phyloP scores from a whole-genome alignment of 2,888 invertebrate species.

The Diarsia dahlii region DNA sequence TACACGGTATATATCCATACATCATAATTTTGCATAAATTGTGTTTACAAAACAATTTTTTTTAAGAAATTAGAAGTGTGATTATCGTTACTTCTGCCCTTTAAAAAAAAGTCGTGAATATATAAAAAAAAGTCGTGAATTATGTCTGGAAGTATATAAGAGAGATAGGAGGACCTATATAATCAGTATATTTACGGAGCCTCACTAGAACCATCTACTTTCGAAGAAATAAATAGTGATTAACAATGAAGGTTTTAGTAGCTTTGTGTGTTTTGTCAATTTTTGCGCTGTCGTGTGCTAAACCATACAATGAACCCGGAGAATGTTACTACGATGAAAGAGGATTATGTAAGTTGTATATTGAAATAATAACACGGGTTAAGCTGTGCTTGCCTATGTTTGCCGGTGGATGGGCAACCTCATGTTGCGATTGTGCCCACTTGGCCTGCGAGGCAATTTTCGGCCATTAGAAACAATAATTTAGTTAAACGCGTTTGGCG shows the following conservation, averaged over 20 bases:
- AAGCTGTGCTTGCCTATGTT: background rate
- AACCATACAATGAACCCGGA: background rate
- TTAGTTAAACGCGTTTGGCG: too few species aligned
- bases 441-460: too few species aligned
- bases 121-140: too few species aligned
- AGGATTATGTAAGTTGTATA: background rate
- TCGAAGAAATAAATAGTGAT: background rate
- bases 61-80: too few species aligned
- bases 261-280: background rate
- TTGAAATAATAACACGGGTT: background rate
- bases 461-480: too few species aligned
- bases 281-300: background rate
- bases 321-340: background rate
- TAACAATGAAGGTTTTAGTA: slow-evolving; percentile 10
- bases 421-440: too few species aligned
- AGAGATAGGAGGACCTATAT: background rate
- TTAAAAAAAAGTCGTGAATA: too few species aligned
- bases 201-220: background rate
- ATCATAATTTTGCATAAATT: too few species aligned
- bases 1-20: too few species aligned
- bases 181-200: background rate
- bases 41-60: too few species aligned
- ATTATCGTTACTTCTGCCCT: too few species aligned
- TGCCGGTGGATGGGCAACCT: background rate
- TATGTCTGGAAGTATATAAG: background rate